A percentile compares a stretch with the other conserved stretches of the same genome.
Evolutionary conservation across 2,888 invertebrate species (phyloP).

Genomic region (Drosophila percnosoma): DNA sequence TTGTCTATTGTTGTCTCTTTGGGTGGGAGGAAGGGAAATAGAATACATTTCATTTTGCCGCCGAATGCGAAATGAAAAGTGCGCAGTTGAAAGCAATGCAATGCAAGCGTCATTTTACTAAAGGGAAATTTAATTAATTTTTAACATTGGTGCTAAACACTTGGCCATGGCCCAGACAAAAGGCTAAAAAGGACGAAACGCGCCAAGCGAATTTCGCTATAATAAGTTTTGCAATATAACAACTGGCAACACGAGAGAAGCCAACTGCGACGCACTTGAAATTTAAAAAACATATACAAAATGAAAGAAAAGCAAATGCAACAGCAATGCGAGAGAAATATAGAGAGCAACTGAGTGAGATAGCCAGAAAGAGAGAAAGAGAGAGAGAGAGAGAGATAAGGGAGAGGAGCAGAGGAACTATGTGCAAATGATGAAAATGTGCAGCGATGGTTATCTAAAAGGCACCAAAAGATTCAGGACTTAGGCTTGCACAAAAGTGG

Average conservation of each 20-base stretch:
- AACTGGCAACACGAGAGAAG: conserved; percentile 38
- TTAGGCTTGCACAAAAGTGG: conserved; percentile 8
- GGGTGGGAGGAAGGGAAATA: conserved; percentile 18
- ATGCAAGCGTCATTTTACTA: conserved; percentile 33
- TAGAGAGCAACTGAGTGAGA: background rate
- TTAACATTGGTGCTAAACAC: conserved; percentile 67
- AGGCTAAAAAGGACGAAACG: conserved; percentile 22
- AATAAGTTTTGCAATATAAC: conserved; percentile 48
- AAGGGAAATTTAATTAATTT: conserved; percentile 73
- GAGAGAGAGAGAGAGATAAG: background rate
- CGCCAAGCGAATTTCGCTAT: conserved; percentile 30
- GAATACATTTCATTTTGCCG: conserved; percentile 34
- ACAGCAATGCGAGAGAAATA: conserved; percentile 26
- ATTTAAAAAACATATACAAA: conserved; percentile 41
- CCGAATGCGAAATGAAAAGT: conserved; percentile 18
- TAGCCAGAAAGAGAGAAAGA: background rate
- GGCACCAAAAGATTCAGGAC: conserved; percentile 41
- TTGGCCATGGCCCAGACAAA: conserved; percentile 47
- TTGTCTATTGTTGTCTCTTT: conserved; percentile 5
- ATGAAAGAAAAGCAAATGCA: conserved; percentile 65
- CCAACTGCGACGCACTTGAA: conserved; percentile 62
- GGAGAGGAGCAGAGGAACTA: conserved; percentile 9
- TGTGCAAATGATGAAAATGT: conserved; percentile 62
- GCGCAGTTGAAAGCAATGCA: conserved; percentile 16
- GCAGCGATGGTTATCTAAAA: conserved; percentile 56